Evolutionary conservation across 2,113 vertebrate genomes (phyloP).

Genomic region (Varanus komodoensis): DNA sequence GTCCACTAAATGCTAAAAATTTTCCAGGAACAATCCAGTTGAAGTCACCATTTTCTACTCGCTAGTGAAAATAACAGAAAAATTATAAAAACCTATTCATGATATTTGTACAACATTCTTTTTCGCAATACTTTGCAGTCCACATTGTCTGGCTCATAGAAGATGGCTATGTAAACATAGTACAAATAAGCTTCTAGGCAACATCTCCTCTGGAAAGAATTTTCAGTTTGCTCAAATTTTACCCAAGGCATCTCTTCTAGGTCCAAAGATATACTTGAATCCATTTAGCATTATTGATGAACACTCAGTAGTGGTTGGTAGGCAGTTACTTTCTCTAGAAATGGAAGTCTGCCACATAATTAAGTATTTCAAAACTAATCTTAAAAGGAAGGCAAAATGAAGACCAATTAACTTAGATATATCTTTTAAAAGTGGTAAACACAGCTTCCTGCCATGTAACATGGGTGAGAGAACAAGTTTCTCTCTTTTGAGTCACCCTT

Average conservation of each 20-base stretch:
- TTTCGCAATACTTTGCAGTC: conserved; percentile 16
- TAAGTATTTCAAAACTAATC: conserved; percentile 10
- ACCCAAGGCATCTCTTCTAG: background rate
- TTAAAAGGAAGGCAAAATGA: conserved; percentile 37
- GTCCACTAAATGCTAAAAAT: conserved; percentile 96
- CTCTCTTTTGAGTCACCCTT: background rate
- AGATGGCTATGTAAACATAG: background rate
- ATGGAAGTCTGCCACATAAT: background rate
- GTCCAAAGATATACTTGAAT: background rate
- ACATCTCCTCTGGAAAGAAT: background rate
- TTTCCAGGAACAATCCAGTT: conserved; percentile 98
- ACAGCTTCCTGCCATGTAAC: background rate
- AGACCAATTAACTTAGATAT: conserved; percentile 31
- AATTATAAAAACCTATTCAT: background rate
- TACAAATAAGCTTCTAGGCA: background rate
- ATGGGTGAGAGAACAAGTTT: background rate
- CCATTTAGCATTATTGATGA: background rate
- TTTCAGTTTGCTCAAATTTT: background rate
- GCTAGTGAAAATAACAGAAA: conserved; percentile 74
- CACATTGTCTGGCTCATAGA: background rate
- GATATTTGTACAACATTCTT: background rate
- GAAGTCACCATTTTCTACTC: conserved; percentile 97
- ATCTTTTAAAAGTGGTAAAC: background rate
- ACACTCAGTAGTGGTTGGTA: background rate
- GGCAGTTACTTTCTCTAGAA: background rate